Evolutionary conservation across 2,888 invertebrate species (phyloP).

Genomic region (Bellardia pandia): DNA sequence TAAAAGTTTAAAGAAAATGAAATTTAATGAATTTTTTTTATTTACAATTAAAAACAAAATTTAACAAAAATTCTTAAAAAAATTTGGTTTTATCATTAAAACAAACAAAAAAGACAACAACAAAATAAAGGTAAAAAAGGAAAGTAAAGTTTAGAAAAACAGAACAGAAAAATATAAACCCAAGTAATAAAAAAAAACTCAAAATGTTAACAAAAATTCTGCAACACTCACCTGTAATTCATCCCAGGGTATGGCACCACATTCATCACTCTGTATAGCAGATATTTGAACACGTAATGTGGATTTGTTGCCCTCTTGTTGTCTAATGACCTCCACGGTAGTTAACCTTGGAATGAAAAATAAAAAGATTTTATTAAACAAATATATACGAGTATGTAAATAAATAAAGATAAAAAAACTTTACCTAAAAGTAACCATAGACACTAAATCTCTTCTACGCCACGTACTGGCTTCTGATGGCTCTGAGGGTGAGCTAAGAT

Average conservation of each 20-base stretch:
- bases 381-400: not conserved
- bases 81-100: conserved; percentile 45
- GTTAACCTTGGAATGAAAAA: conserved; percentile 86
- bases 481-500: conserved; percentile 92
- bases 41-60: conserved; percentile 64
- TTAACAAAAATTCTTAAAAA: conserved; percentile 33
- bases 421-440: conserved; percentile 84
- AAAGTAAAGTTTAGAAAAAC: conserved; percentile 46
- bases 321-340: conserved; percentile 89
- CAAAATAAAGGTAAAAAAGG: not conserved
- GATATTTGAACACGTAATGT: conserved; percentile 89
- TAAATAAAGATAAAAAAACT: not conserved
- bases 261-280: conserved; percentile 91
- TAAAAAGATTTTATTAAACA: not conserved
- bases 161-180: conserved; percentile 54
- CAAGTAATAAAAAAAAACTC: conserved; percentile 46
- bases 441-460: conserved; percentile 91
- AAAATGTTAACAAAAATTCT: not conserved
- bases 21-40: conserved; percentile 63
- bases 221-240: conserved; percentile 91
- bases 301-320: conserved; percentile 88
- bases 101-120: conserved; percentile 24
- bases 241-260: conserved; percentile 95
- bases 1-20: conserved; percentile 73
- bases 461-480: conserved; percentile 92